Conservation (phyloP, 2,113 vertebrate genomes). For the Pterocles burchelli region DNA sequence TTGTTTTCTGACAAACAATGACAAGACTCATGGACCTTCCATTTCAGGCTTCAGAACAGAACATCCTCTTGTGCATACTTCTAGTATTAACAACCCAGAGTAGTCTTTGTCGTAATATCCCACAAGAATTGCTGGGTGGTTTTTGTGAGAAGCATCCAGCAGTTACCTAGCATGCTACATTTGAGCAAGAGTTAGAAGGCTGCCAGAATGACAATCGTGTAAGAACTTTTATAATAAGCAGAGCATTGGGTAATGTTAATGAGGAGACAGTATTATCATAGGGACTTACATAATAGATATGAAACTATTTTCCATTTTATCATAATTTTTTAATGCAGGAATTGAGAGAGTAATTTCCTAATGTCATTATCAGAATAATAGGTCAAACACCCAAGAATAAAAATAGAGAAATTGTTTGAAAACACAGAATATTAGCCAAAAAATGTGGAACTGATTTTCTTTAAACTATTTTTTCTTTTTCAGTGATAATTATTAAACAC, state of each 20-base stretch:
- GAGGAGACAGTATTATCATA: background rate
- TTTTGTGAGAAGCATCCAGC: background rate
- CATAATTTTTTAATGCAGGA: background rate
- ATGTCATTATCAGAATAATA: background rate
- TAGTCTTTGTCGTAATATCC: background rate
- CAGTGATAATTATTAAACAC: background rate
- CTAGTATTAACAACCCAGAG: accelerated
- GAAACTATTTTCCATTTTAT: background rate
- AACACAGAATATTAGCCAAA: background rate
- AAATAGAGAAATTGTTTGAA: background rate
- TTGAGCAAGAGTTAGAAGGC: background rate
- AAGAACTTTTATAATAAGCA: background rate
- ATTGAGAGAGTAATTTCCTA: background rate
- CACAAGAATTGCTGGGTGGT: background rate
- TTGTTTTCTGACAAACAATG: background rate
- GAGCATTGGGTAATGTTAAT: background rate
- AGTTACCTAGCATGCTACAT: background rate
- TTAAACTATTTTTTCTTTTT: background rate
- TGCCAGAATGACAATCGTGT: background rate
- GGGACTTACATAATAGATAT: background rate
- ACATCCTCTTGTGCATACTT: background rate
- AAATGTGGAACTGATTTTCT: background rate
- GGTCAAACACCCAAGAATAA: background rate
- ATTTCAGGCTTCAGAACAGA: background rate
- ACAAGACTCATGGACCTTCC: background rate